A percentile compares a stretch with the other conserved stretches of the same genome.
These are phyloP conservation scores for Diploscapter pachys DNA, from an alignment of 1,140 invertebrate species.

Conservation along the genomic window DNA sequence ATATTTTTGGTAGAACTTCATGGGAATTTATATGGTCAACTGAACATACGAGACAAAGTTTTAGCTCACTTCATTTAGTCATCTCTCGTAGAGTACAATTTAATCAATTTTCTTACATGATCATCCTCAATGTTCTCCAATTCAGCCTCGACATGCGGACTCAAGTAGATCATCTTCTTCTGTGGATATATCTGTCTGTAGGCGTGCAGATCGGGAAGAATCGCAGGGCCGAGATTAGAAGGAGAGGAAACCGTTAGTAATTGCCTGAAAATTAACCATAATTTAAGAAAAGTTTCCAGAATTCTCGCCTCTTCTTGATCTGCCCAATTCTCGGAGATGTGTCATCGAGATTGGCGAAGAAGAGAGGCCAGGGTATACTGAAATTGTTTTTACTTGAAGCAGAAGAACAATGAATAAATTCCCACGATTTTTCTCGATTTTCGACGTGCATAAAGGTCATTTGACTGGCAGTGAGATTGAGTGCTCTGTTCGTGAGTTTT, in stretches of 20 bases:
- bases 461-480: neutral
- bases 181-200: slow-evolving; percentile 15
- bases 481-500: slow-evolving; percentile 34
- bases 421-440: neutral
- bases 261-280: no score
- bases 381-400: neutral
- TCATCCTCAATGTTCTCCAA: slow-evolving; percentile 32
- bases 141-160: slow-evolving; percentile 40
- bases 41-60: neutral
- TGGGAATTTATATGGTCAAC: no score
- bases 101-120: slow-evolving; percentile 2
- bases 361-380: slow-evolving; percentile 36
- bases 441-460: neutral
- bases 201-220: slow-evolving; percentile 28
- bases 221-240: neutral
- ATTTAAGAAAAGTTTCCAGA: no score
- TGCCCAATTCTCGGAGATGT: neutral
- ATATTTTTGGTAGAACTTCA: no score
- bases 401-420: neutral
- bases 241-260: no score
- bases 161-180: slow-evolving; percentile 38
- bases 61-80: neutral
- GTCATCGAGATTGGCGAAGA: slow-evolving; percentile 40
- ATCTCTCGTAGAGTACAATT: neutral
- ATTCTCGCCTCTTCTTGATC: no score